Evolutionary conservation across 2,113 vertebrate genomes (phyloP).

Genomic region (Suricata suricatta): DNA sequence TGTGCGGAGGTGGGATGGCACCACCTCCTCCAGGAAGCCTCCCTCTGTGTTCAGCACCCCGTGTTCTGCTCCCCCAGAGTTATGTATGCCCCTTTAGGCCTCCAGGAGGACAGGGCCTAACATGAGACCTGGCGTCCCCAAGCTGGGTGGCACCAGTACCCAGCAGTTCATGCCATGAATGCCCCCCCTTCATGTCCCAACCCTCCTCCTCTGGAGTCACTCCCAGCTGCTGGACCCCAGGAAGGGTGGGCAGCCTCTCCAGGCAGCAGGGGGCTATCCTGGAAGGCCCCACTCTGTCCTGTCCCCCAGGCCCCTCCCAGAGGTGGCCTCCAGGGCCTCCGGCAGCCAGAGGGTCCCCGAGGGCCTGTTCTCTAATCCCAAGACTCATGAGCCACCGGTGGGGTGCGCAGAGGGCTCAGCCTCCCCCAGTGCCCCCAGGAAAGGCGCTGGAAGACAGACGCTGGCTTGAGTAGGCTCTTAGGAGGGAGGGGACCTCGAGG

Average conservation of each 20-base stretch:
- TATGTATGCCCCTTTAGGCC: not conserved
- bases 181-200: not conserved
- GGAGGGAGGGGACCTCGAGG: not conserved
- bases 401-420: not conserved
- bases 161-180: no score
- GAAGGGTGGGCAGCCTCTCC: not conserved
- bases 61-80: not conserved
- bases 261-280: not conserved
- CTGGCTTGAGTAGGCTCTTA: not conserved
- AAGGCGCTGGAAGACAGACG: not conserved
- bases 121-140: not conserved
- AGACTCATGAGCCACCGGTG: accelerated
- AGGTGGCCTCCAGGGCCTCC: not conserved
- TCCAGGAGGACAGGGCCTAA: not conserved
- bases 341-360: not conserved
- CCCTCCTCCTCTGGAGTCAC: no score
- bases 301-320: not conserved
- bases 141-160: not conserved
- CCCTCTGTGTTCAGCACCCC: not conserved
- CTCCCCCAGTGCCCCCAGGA: not conserved
- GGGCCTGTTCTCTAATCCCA: not conserved
- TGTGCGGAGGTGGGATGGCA: not conserved
- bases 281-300: not conserved
- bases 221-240: not conserved
- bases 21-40: not conserved